These are phyloP conservation scores for Thermophis baileyi DNA, from an alignment of 2,113 vertebrate species.

Conservation along the genomic window DNA sequence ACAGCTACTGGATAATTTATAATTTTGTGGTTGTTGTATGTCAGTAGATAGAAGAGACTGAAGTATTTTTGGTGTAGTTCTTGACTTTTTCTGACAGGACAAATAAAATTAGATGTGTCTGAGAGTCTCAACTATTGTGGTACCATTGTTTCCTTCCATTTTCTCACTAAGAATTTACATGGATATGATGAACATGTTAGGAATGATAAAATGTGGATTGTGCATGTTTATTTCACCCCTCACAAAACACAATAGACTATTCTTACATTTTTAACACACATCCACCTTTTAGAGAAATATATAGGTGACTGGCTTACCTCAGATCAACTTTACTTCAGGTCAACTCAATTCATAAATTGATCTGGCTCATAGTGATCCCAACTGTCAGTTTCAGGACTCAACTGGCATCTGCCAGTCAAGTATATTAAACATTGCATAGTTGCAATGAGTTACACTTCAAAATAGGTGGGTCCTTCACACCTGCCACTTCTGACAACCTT, in stretches of 20 bases:
- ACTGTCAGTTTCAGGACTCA: not conserved
- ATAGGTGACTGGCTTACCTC: not conserved
- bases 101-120: conserved; percentile 84
- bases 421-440: not conserved
- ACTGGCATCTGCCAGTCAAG: not conserved
- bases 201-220: not conserved
- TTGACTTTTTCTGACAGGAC: conserved; percentile 81
- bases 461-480: not conserved
- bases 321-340: not conserved
- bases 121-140: conserved; percentile 47
- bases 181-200: not conserved
- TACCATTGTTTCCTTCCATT: not conserved
- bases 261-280: not conserved
- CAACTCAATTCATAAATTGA: not conserved
- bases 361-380: not conserved
- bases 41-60: conserved; percentile 83
- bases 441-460: not conserved
- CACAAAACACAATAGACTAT: not conserved
- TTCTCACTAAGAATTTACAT: too few relatives aligned
- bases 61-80: conserved; percentile 84
- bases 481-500: not conserved
- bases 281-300: not conserved
- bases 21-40: conserved; percentile 83
- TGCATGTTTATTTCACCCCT: not conserved
- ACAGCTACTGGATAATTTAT: conserved; percentile 74